Base-by-base conservation (phyloP, 2,888 invertebrate species). In the Apeira syringaria region DNA sequence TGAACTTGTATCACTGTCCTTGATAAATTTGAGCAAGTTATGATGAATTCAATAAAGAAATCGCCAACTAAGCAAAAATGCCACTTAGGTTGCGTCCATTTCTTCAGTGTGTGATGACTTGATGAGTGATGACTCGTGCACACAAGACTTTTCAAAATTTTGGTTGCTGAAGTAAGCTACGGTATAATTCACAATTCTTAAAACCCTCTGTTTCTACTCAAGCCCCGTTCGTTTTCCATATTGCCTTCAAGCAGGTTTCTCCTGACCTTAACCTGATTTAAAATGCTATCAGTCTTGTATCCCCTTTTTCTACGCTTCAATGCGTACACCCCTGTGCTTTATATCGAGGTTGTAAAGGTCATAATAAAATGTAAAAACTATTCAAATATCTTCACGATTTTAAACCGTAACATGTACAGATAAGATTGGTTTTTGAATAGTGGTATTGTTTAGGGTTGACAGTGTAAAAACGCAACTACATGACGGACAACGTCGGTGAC, bases 211-310 rank as follows among this genome's bases (percentile, higher is more conserved):
- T 41, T 26, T 37, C 30, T 22, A 6, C 11, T 24, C 9, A 29
- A 29, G 28, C 34, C 26, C 22, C 13, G 36, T 33, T 29, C 36
- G 10, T 33, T 39, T 30, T 2, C 20, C 20, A 20, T 20, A 12
- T 28, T 8, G 26, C 27, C 17, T 27, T 27, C 10, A 26, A 56
- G 47, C 50, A 42, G 51, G 54, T 61, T 64, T 61, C 57, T 69
- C 64, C 68, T 81, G 85, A 86, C 86, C 87, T 87, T 87, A 85
- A 86, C 86, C 85, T 84, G 78, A 81, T 87, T 85, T 85, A 85
- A 86, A 82, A 87, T 87, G 86, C 87, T 75, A 81, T 83, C 80
- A 80, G 74, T 68, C 65, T 47, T 48, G 18, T 38, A 50, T 53
- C 59, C 56, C 52, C 53, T 49, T 42, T 44, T 40, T 47, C 42